Evolutionary conservation across 2,888 invertebrate genomes (phyloP).

Genomic region (Nineta flava): DNA sequence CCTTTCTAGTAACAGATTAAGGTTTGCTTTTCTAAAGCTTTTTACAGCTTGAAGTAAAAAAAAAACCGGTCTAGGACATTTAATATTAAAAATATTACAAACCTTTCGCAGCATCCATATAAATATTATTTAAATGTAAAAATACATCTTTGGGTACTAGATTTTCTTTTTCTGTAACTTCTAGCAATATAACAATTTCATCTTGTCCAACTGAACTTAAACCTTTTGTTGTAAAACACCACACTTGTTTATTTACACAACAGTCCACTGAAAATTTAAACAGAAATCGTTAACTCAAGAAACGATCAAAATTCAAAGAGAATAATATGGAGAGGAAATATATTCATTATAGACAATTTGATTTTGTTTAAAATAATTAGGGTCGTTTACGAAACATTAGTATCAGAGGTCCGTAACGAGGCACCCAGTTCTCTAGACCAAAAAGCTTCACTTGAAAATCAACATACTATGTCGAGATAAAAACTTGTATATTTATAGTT

Average conservation of each 20-base stretch:
- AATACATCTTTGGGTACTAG: constrained; percentile 56
- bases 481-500: no score
- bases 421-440: no score
- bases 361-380: no score
- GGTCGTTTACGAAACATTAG: no score
- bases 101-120: constrained; percentile 48
- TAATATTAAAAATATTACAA: constrained; percentile 8
- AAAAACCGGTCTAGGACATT: no score
- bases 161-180: constrained; percentile 44
- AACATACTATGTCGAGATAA: no score
- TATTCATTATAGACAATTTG: no score
- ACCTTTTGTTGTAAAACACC: constrained; percentile 64
- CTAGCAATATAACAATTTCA: constrained; percentile 60
- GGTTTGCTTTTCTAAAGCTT: no score
- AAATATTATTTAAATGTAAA: constrained; percentile 53
- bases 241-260: constrained; percentile 53
- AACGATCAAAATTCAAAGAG: background rate
- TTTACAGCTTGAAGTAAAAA: no score
- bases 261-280: constrained; percentile 44
- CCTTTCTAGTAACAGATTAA: no score
- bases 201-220: constrained; percentile 69
- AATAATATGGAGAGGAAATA: background rate
- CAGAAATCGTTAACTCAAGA: background rate
- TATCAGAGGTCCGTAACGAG: no score
- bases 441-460: no score